These are phyloP conservation scores for Silurus lanzhouensis DNA, from an alignment of 2,797 vertebrate species.

Conservation along the genomic window DNA sequence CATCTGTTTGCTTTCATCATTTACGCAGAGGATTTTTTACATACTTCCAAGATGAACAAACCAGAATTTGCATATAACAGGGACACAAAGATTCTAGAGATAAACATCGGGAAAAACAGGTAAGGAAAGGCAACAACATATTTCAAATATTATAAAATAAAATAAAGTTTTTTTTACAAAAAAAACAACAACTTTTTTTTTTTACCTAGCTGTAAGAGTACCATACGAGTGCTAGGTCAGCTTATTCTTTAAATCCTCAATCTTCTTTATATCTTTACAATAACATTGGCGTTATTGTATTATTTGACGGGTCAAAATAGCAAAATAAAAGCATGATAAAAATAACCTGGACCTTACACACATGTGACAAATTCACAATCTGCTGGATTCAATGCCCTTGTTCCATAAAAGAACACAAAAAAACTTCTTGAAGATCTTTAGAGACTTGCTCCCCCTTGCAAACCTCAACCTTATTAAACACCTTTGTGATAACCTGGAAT, in stretches of 20 bases:
- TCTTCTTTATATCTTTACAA: background rate
- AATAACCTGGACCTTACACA: background rate
- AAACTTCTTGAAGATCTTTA: no score
- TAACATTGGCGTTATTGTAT: background rate
- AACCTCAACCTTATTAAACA: no score
- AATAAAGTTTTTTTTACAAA: background rate
- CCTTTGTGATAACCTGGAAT: no score
- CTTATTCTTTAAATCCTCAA: background rate
- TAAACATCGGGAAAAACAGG: background rate
- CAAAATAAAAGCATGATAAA: background rate
- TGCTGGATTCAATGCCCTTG: no score
- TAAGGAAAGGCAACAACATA: background rate
- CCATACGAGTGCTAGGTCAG: background rate
- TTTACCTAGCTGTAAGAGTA: background rate
- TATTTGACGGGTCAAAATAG: no score
- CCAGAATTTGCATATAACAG: slow-evolving; percentile 11
- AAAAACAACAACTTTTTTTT: background rate
- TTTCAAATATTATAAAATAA: no score
- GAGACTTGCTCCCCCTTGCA: no score
- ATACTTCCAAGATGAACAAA: background rate
- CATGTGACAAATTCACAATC: no score
- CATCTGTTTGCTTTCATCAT: no score
- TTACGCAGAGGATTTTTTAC: background rate
- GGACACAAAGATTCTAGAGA: background rate
- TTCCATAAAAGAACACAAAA: no score